Conservation (phyloP, 2,888 invertebrate species). For the Pseudeuparius sepicola region DNA sequence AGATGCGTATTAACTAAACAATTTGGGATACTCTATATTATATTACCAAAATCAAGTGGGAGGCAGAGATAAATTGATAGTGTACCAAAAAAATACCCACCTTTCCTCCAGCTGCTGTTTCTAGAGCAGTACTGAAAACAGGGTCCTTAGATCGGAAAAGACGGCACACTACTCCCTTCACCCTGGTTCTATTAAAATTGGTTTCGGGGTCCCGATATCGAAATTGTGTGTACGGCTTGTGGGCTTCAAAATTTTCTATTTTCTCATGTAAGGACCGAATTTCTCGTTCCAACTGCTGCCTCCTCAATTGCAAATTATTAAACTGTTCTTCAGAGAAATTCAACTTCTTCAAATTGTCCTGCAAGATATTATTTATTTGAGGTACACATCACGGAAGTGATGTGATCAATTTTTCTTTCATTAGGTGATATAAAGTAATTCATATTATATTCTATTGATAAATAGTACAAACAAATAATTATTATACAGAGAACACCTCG, state of each 20-base stretch:
- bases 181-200: constrained; percentile 55
- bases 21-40: too few relatives aligned
- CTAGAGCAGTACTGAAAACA: constrained; percentile 65
- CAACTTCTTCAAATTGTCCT: constrained; percentile 38
- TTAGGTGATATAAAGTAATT: too few relatives aligned
- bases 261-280: constrained; percentile 46
- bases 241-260: constrained; percentile 48
- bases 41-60: neutral
- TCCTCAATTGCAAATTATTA: constrained; percentile 43
- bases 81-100: too few relatives aligned
- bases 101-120: constrained; percentile 75
- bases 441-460: too few relatives aligned
- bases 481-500: too few relatives aligned
- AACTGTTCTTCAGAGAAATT: constrained; percentile 53
- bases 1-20: too few relatives aligned
- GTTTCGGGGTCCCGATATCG: constrained; percentile 68
- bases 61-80: constrained; percentile 5
- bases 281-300: constrained; percentile 44
- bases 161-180: constrained; percentile 71
- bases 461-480: too few relatives aligned
- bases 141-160: constrained; percentile 65
- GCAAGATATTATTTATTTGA: too few relatives aligned
- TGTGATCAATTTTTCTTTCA: too few relatives aligned
- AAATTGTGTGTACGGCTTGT: constrained; percentile 52
- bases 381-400: too few relatives aligned